Evolutionary conservation across 1,140 invertebrate genomes (phyloP), one percentile per base, ranked within the genome.

Genomic region (Acyrthosiphon pisum): DNA sequence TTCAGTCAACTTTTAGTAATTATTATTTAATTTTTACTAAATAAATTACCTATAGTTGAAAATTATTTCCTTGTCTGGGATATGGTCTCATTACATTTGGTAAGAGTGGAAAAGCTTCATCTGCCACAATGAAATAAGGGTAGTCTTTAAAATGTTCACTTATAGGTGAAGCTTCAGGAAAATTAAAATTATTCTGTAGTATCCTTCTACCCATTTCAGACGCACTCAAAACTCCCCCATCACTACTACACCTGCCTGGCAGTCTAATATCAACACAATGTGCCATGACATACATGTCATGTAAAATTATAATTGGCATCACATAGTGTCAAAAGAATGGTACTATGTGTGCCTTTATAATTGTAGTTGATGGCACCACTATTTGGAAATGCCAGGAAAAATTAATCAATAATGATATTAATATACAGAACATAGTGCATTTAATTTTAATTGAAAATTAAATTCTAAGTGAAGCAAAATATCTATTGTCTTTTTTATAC

Each of bases 111-210:
- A 76, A 76, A 30, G 60, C 60, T 76, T 76, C 60, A 76, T n/a
- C 60, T 76, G 60, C 60, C 60, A 76, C 60, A 76, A 76, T 76
- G 60, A 76, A 76, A 76, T 76, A 76, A 76, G 60, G 60, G 8
- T 30, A 76, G 30, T 76, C 60, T n/a, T 76, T 76, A 76, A 76
- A 35, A 76, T 76, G 0, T 76, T 76, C 60, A 76, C 46, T 48
- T 48, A 48, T 48, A 48, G 46, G 46, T 48, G 46, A 48, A 48
- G 46, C 46, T 48, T 48, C 8, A 76, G 60, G 60, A 76, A 76
- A 76, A 76, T 76, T 76, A 76, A 76, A 76, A 30, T 76, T 8
- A 76, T 76, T 76, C 60, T 76, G 60, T 35, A 76, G 30, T 76
- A 76, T 76, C 8, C 60, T 26, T 76, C 60, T 76, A 76, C 60